Percentiles rank a stretch among this genome's conserved stretches.
These are phyloP conservation scores for Drosophila basisetae DNA, from an alignment of 2,888 invertebrate species.

Conservation along the genomic window DNA sequence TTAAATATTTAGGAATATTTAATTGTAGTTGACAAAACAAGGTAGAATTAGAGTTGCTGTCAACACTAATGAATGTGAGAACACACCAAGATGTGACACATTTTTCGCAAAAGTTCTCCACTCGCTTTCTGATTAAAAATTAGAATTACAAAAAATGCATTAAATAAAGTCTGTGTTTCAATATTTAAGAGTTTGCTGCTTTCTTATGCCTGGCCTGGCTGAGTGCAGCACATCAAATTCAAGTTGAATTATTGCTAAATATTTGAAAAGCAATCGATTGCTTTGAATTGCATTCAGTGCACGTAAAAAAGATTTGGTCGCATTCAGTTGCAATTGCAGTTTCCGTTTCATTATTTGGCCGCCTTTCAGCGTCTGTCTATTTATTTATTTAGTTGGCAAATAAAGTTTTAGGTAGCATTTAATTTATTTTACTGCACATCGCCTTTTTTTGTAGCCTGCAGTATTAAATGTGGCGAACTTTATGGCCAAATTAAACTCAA, in stretches of 20 bases:
- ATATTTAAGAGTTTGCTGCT: not conserved
- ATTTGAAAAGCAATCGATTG: conserved; percentile 10
- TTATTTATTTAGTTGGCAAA: conserved; percentile 50
- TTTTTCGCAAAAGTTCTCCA: not conserved
- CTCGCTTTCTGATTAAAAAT: not conserved
- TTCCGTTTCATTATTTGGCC: conserved; percentile 7
- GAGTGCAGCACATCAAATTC: not conserved
- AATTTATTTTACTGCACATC: conserved; percentile 56
- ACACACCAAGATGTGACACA: not conserved
- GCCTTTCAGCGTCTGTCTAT: conserved; percentile 19
- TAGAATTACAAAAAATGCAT: not conserved
- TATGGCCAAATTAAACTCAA: conserved; percentile 71
- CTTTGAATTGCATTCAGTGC: conserved; percentile 52
- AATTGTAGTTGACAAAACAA: not conserved
- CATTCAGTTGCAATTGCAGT: conserved; percentile 35
- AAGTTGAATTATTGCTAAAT: not conserved
- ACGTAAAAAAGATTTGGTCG: conserved; percentile 40
- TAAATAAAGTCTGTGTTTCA: not conserved
- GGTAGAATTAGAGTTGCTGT: not conserved
- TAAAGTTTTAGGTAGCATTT: conserved; percentile 43
- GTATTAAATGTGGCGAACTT: conserved; percentile 29
- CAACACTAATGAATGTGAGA: not conserved
- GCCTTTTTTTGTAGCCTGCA: not conserved
- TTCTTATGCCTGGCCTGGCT: not conserved
- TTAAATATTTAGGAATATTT: conserved; percentile 1